phyloP scores from a whole-genome alignment of 2,113 vertebrate genomes.

The Fukomys damarensis region DNA sequence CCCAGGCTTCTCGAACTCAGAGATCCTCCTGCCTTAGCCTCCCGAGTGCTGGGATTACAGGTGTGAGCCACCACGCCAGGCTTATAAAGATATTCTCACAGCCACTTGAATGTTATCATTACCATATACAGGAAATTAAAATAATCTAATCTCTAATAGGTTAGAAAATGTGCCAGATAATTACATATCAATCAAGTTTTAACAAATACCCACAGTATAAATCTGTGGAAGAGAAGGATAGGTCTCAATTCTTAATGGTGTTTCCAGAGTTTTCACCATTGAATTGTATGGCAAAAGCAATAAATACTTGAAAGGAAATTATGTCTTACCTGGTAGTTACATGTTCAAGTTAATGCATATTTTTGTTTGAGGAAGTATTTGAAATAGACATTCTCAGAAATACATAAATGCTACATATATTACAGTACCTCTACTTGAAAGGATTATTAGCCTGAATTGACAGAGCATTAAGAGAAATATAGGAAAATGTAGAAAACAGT shows the following conservation, averaged over 20 bases:
- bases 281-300: background rate
- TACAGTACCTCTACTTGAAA: background rate
- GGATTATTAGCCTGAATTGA: background rate
- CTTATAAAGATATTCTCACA: background rate
- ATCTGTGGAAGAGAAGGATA: background rate
- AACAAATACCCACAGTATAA: background rate
- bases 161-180: background rate
- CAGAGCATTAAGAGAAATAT: background rate
- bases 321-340: background rate
- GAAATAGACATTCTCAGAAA: background rate
- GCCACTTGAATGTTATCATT: background rate
- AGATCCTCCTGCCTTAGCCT: too few species aligned
- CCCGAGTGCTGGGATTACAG: too few species aligned
- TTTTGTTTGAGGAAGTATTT: background rate
- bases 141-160: background rate
- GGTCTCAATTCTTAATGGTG: background rate
- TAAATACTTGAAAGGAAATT: background rate
- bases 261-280: background rate
- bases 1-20: too few species aligned
- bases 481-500: background rate
- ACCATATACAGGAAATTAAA: background rate
- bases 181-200: background rate
- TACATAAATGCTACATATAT: background rate
- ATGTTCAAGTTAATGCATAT: background rate
- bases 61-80: too few species aligned